Evolutionary conservation across 1,140 invertebrate genomes (phyloP).

Genomic region (Pissodes strobi): DNA sequence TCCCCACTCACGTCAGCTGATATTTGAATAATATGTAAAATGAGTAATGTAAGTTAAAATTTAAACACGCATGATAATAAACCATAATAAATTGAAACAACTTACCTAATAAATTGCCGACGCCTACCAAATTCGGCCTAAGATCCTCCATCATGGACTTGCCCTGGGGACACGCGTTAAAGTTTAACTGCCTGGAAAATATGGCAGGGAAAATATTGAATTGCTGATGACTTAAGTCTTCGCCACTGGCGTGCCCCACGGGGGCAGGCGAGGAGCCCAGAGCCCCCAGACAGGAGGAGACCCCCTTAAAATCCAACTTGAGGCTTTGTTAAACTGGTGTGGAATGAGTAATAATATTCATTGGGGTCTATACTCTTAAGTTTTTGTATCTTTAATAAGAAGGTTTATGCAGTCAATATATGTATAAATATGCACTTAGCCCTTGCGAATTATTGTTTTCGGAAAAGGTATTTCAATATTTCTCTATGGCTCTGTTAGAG

Average conservation of each 20-base stretch:
- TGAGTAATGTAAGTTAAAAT: too few relatives aligned
- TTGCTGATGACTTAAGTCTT: constrained; percentile 72
- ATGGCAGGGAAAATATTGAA: constrained; percentile 89
- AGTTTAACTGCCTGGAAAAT: constrained; percentile 84
- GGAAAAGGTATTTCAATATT: too few relatives aligned
- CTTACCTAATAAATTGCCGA: constrained; percentile 69
- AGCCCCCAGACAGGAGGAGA: constrained; percentile 55
- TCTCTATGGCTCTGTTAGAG: too few relatives aligned
- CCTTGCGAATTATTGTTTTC: too few relatives aligned
- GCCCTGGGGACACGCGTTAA: constrained; percentile 70
- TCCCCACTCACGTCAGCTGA: too few relatives aligned
- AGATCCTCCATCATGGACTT: constrained; percentile 83
- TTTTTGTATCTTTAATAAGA: too few relatives aligned
- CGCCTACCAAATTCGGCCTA: constrained; percentile 75
- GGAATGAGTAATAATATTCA: constrained; percentile 1
- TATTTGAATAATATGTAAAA: too few relatives aligned
- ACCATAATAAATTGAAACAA: background rate
- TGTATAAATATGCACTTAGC: too few relatives aligned
- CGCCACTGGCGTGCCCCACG: constrained; percentile 52
- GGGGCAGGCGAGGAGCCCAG: constrained; percentile 56
- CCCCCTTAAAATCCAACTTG: constrained; percentile 65
- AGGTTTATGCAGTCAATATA: too few relatives aligned
- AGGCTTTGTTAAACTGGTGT: constrained; percentile 31
- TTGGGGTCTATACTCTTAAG: too few relatives aligned
- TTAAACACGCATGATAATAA: too few relatives aligned